Conservation (phyloP, 1,140 invertebrate species). For the Glossosoma conforme region DNA sequence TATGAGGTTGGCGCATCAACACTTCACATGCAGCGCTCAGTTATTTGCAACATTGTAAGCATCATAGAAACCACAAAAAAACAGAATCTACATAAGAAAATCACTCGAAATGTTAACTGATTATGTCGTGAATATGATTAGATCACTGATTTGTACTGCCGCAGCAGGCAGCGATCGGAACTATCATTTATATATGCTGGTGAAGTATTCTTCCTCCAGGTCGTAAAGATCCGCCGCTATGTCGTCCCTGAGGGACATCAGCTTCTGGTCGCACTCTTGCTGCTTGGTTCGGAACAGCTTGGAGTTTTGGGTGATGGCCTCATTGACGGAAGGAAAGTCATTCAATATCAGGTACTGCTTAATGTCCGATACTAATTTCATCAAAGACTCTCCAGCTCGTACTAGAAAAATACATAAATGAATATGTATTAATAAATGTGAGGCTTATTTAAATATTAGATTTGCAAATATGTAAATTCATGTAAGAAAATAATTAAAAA, state of each 20-base stretch:
- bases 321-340: slow-evolving; percentile 95
- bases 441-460: slow-evolving; percentile 28
- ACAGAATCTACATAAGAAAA: too few relatives aligned
- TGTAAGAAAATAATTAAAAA: background rate
- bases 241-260: slow-evolving; percentile 88
- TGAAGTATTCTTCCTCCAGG: slow-evolving; percentile 97
- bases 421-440: slow-evolving; percentile 8
- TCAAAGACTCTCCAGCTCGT: slow-evolving; percentile 88
- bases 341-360: slow-evolving; percentile 96
- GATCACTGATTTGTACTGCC: too few relatives aligned
- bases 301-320: slow-evolving; percentile 88
- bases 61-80: too few relatives aligned
- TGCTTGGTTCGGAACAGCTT: slow-evolving; percentile 85
- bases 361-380: slow-evolving; percentile 94
- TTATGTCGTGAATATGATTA: too few relatives aligned
- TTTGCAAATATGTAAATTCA: slow-evolving; percentile 1
- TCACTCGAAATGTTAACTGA: too few relatives aligned
- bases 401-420: slow-evolving; percentile 51
- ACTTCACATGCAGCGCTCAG: too few relatives aligned
- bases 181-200: slow-evolving; percentile 81
- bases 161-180: too few relatives aligned
- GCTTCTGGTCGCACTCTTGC: slow-evolving; percentile 87
- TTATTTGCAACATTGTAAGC: too few relatives aligned
- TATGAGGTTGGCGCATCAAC: too few relatives aligned
- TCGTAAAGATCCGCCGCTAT: slow-evolving; percentile 94